Conservation (phyloP, 2,888 invertebrate species). For the Unio pictorum region DNA sequence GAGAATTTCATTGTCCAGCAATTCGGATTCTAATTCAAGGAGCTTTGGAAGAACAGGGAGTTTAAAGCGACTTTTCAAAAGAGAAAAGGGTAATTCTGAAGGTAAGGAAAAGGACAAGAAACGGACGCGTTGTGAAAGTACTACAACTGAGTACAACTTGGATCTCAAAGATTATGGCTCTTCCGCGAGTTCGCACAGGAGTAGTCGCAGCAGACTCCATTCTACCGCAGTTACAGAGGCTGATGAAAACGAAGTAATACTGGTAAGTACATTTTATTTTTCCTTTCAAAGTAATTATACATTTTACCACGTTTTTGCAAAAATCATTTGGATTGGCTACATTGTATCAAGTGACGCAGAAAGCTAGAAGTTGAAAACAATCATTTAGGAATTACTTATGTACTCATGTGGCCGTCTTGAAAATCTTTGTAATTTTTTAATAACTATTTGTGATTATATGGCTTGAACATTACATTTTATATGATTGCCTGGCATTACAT, state of each 20-base stretch:
- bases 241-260: conserved; percentile 51
- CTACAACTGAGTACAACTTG: conserved; percentile 2
- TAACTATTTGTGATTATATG: too few species aligned
- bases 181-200: conserved; percentile 42
- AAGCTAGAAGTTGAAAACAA: too few species aligned
- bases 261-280: conserved; percentile 41
- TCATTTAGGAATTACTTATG: too few species aligned
- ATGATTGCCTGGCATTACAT: too few species aligned
- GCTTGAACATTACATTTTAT: too few species aligned
- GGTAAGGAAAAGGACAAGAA: conserved; percentile 27
- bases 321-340: too few species aligned
- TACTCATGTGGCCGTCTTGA: too few species aligned
- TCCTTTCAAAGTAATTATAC: too few species aligned
- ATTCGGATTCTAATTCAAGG: conserved; percentile 24
- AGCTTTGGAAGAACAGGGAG: conserved; percentile 37
- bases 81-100: conserved; percentile 11
- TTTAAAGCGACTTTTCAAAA: conserved; percentile 28
- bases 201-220: conserved; percentile 46
- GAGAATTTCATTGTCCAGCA: conserved; percentile 29
- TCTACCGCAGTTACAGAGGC: conserved; percentile 56
- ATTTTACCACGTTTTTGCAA: too few species aligned
- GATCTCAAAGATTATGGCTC: conserved; percentile 27
- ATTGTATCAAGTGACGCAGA: too few species aligned
- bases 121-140: conserved; percentile 21
- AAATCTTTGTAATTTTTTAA: too few species aligned